Evolutionary conservation across 2,113 vertebrate genomes (phyloP).

Genomic region (Phyllopteryx taeniolatus): DNA sequence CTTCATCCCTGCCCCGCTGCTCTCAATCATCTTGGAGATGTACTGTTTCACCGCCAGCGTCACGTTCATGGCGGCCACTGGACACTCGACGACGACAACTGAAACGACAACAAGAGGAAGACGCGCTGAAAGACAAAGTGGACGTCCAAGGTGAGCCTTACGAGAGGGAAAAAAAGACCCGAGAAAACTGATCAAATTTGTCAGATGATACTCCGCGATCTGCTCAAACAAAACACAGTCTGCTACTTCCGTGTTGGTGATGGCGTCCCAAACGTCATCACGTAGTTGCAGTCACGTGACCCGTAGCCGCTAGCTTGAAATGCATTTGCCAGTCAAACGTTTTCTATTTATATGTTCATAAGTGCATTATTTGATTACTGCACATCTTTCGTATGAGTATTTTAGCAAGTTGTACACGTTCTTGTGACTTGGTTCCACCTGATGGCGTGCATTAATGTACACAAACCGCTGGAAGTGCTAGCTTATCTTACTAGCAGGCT

Average conservation of each 20-base stretch:
- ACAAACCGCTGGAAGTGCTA: not conserved
- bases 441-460: not conserved
- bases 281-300: not conserved
- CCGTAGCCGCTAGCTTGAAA: not conserved
- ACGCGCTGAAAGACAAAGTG: not conserved
- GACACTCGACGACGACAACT: not conserved
- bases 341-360: too few species aligned
- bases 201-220: not conserved
- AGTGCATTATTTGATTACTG: not conserved
- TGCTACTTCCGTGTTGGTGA: not conserved
- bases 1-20: conserved; percentile 94
- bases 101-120: not conserved
- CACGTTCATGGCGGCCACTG: conserved; percentile 83
- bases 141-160: not conserved
- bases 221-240: not conserved
- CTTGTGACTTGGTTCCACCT: not conserved
- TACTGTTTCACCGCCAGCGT: conserved; percentile 93
- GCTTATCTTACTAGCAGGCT: not conserved
- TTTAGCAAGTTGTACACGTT: not conserved
- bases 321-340: not conserved
- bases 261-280: not conserved
- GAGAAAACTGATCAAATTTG: not conserved
- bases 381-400: not conserved
- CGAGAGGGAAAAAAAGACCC: not conserved
- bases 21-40: conserved; percentile 93